Evolutionary conservation across 2,888 invertebrate species (phyloP).

Genomic region (Philereme vetulata): DNA sequence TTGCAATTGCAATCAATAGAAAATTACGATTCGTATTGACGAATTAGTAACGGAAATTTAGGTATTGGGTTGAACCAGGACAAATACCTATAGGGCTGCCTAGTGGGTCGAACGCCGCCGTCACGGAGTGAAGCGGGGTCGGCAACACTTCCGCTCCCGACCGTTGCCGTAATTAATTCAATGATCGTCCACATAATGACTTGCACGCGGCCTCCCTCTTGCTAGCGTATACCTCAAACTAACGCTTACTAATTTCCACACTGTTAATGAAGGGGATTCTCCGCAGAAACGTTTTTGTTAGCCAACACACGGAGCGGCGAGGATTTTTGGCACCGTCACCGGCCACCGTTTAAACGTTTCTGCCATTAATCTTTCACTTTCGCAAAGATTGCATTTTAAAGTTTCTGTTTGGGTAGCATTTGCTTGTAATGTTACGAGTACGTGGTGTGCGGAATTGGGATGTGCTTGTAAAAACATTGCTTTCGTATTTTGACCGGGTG

Average conservation of each 20-base stretch:
- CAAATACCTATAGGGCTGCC: too few species aligned
- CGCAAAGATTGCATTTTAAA: slow-evolving; percentile 78
- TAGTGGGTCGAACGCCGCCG: too few species aligned
- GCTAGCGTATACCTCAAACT: slow-evolving; percentile 62
- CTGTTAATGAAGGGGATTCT: slow-evolving; percentile 73
- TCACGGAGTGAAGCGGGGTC: slow-evolving; percentile 29
- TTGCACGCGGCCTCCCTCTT: slow-evolving; percentile 72
- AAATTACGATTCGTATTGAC: too few species aligned
- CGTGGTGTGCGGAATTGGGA: slow-evolving; percentile 52
- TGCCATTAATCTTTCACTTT: slow-evolving; percentile 73
- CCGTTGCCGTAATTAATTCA: slow-evolving; percentile 77
- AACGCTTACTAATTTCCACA: slow-evolving; percentile 72
- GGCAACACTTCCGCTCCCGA: slow-evolving; percentile 59
- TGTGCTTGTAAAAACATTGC: slow-evolving; percentile 51
- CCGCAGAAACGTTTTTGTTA: slow-evolving; percentile 69
- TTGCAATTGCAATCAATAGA: too few species aligned
- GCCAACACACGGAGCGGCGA: slow-evolving; percentile 57
- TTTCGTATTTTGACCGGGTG: slow-evolving; percentile 40
- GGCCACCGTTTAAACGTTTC: slow-evolving; percentile 67
- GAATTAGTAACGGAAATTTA: too few species aligned
- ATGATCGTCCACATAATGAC: slow-evolving; percentile 81
- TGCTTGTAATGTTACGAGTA: slow-evolving; percentile 65
- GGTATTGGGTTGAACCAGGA: too few species aligned
- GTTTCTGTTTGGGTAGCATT: slow-evolving; percentile 69
- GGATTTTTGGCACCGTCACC: slow-evolving; percentile 75